These are phyloP conservation scores for Wasmannia auropunctata DNA, from an alignment of 1,140 invertebrate genomes.

Conservation along the genomic window DNA sequence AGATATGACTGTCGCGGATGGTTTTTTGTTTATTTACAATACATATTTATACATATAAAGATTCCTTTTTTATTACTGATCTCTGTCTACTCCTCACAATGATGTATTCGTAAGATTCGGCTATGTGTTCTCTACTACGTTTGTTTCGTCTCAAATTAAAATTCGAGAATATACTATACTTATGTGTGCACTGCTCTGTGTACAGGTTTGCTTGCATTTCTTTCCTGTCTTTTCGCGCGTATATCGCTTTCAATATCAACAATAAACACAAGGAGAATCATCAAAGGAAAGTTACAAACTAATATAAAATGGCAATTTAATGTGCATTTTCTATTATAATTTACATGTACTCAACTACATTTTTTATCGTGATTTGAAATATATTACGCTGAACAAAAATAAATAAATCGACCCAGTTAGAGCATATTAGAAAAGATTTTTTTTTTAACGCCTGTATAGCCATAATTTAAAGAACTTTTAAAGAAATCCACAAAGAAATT, in stretches of 20 bases:
- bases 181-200: neutral
- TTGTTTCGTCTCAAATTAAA: slow-evolving; percentile 2
- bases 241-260: slow-evolving; percentile 14
- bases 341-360: neutral
- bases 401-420: neutral
- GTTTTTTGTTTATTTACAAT: slow-evolving; percentile 83
- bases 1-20: slow-evolving; percentile 83
- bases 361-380: neutral
- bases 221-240: slow-evolving; percentile 9
- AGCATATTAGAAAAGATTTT: neutral
- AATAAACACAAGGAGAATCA: slow-evolving; percentile 30
- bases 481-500: neutral
- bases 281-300: neutral
- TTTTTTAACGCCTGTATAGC: neutral
- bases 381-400: neutral
- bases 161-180: neutral
- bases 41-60: slow-evolving; percentile 70
- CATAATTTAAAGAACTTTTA: slow-evolving; percentile 9
- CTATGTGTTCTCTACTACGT: slow-evolving; percentile 16
- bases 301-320: slow-evolving; percentile 23
- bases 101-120: slow-evolving; percentile 39
- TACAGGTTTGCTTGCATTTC: slow-evolving; percentile 30
- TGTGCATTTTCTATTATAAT: slow-evolving; percentile 38
- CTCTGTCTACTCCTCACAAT: slow-evolving; percentile 66
- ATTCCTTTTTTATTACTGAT: slow-evolving; percentile 78